Base-by-base conservation (phyloP, 1,140 invertebrate genomes). In the Helicoverpa zea region DNA sequence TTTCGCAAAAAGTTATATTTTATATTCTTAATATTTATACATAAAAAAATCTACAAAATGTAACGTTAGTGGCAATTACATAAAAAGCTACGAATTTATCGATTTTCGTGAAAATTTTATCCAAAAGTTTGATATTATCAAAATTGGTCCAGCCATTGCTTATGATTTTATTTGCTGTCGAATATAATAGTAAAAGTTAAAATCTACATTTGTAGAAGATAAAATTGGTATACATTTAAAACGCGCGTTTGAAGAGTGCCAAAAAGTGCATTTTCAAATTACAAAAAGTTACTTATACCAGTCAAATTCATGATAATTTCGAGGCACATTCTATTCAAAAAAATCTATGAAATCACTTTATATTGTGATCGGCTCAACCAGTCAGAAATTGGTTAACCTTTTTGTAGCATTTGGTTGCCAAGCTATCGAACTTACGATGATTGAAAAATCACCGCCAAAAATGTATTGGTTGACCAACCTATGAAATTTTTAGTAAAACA, bases 41-140 rank as follows among this genome's bases (percentile, higher is more conserved):
- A 68, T 51, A 68, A 68, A 68, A 47, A 43, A 43, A n/a, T 68
- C 49, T 68, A 68, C 64, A 68, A 23, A 68, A 18, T 49, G 64
- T 68, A 68, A 68, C 23, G 43, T 43, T 68, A 68, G 64, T 68
- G 64, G 64, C 64, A 68, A 68, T 49, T 68, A 9, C 12, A 29
- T 59, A 59, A 59, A 59, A 59, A 29, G 23, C 23, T 29, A 59
- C 35, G 29, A 59, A 59, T 3, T 29, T 58, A 23, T 10, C 7
- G 18, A 18, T 23, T 2, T 29, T 29, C 35, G 9, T 43, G 4
- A 43, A 43, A 43, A 23, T 29, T 16, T 12, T 59, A 12, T 4
- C 3, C 16, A 29, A 12, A 23, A 23, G 10, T 10, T 63, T 13
- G 29, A 35, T 10, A 12, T 29, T 64, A 16, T 43, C 3, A 64